A percentile compares a stretch with the other conserved stretches of the same genome.
phyloP scores from a whole-genome alignment of 2,113 vertebrate species.

The Larimichthys polyactis region DNA sequence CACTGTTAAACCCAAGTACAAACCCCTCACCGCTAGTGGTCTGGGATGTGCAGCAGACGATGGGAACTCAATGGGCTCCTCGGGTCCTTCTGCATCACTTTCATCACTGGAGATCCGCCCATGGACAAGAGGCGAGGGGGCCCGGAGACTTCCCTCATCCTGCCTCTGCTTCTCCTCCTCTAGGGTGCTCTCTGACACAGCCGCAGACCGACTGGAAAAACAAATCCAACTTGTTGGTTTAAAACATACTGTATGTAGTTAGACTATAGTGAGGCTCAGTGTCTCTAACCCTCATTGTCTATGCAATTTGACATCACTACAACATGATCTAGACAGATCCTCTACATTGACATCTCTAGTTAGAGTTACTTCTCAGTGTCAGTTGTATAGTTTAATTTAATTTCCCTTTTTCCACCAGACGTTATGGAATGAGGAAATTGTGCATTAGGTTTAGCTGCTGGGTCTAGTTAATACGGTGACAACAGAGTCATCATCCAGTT shows the following conservation, averaged over 20 bases:
- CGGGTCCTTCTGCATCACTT: slow-evolving; percentile 87
- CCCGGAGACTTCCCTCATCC: slow-evolving; percentile 77
- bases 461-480: too few relatives aligned
- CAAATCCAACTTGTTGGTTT: background rate
- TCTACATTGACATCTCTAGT: too few relatives aligned
- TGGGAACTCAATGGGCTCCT: slow-evolving; percentile 83
- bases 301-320: too few relatives aligned
- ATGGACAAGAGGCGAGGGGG: slow-evolving; percentile 84
- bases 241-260: background rate
- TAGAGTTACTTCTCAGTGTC: too few relatives aligned
- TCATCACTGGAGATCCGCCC: slow-evolving; percentile 90
- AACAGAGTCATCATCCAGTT: too few relatives aligned
- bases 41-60: slow-evolving; percentile 86
- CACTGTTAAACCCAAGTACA: background rate
- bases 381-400: too few relatives aligned
- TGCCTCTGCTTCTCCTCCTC: slow-evolving; percentile 82
- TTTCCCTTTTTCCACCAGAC: too few relatives aligned
- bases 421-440: too few relatives aligned
- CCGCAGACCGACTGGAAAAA: slow-evolving; percentile 70
- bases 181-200: slow-evolving; percentile 82
- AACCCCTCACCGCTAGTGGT: slow-evolving; percentile 87
- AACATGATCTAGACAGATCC: background rate
- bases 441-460: too few relatives aligned
- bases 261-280: background rate
- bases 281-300: background rate